Base-by-base conservation (phyloP, 2,113 vertebrate species). In the Oostethus manadensis region DNA sequence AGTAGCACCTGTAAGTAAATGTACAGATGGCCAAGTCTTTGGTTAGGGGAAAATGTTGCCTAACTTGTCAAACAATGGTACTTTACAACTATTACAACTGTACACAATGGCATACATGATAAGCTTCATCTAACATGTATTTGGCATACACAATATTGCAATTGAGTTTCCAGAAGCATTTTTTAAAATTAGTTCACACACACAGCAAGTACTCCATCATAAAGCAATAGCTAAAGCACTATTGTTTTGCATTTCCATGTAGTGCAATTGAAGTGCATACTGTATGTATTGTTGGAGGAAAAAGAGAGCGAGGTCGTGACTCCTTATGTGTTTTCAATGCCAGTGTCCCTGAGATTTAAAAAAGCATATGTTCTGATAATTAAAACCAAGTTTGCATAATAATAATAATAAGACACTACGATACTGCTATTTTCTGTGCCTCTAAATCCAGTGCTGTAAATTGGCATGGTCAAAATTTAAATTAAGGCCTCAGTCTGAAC, bases 191-290 rank as follows among this genome's bases (percentile, higher is more conserved):
- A 54, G 38, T 33, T 35, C 29, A 35, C 33, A 47, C 47, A 58
- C 29, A 33, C 29, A 33, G 26, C 29, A 33, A 11, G 61, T 69
- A 64, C 1, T 29, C 15, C 33, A 43, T 21, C 49, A 13, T 48
- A 33, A 62, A 50, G 35, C 33, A 7, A 0, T 17, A 5, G 8
- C 38, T n/a, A 44, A 59, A 66, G 58, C 46, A 49, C 29, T 43
- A 5, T 10, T 23, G 35, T 44, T 48, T 47, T 26, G 14, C 3
- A 42, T 29, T 60, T 21, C 26, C 40, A 68, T 70, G 66, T 9
- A 62, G 49, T 70, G 53, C 62, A 66, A 21, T 45, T 16, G 48
- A 8, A 64, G 21, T 50, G 6, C 10, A 50, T 23, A 23, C 48
- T 20, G 17, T 7, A 3, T 46, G 20, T 42, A 44, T 18, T 38